Conservation (phyloP, 53 echinoderm and acorn worm genomes). For the Patiria pectinifera region DNA sequence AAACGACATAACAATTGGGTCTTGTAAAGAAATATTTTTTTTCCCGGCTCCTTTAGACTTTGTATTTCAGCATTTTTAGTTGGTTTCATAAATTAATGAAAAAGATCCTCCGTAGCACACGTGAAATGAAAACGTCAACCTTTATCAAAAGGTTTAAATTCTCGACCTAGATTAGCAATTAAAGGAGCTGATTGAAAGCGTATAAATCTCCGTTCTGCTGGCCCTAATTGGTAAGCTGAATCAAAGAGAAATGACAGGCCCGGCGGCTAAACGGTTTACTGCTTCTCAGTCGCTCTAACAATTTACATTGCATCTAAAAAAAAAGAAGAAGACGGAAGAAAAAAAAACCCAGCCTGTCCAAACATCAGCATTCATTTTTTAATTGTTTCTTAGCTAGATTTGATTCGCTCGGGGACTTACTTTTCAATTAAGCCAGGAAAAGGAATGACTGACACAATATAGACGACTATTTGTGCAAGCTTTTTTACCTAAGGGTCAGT, state of each 20-base stretch:
- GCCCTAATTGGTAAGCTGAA: slow-evolving; percentile 35
- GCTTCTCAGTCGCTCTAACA: slow-evolving; percentile 19
- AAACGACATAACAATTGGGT: too few species aligned
- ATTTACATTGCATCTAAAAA: neutral
- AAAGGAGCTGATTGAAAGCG: slow-evolving; percentile 21
- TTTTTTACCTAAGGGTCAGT: slow-evolving; percentile 27
- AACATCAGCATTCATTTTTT: slow-evolving; percentile 37
- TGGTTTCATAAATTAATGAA: too few species aligned
- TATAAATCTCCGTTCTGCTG: slow-evolving; percentile 7
- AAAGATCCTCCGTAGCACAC: too few species aligned
- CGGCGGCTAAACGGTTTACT: slow-evolving; percentile 21
- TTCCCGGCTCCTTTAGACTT: too few species aligned
- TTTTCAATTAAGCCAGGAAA: slow-evolving; percentile 49
- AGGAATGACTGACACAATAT: slow-evolving; percentile 51
- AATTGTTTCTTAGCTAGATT: slow-evolving; percentile 53
- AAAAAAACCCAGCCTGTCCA: slow-evolving; percentile 37
- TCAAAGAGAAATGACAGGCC: slow-evolving; percentile 51
- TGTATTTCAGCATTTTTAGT: too few species aligned
- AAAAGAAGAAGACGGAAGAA: too few species aligned
- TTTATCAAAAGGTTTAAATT: slow-evolving; percentile 29
- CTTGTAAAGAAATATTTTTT: too few species aligned
- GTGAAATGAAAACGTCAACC: too few species aligned
- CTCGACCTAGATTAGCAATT: slow-evolving; percentile 44
- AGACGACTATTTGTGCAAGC: slow-evolving; percentile 45
- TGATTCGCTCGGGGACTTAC: slow-evolving; percentile 6